These are phyloP conservation scores for Hemicrepidius hirtus DNA, from an alignment of 2,888 invertebrate species.

Conservation along the genomic window DNA sequence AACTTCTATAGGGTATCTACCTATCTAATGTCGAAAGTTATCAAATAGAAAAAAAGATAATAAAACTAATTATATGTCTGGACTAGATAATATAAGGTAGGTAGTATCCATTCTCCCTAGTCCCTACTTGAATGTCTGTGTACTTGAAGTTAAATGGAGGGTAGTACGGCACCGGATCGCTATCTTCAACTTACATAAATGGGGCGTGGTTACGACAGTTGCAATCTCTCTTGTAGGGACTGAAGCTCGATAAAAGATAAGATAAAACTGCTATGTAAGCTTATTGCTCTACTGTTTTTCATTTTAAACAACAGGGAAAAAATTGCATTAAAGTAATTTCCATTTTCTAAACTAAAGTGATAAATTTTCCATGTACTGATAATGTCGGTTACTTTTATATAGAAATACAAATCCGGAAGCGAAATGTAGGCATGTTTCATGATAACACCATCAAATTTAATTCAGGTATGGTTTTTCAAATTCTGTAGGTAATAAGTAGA, in stretches of 20 bases:
- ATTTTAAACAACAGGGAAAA: not conserved
- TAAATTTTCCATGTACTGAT: too few relatives aligned
- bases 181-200: constrained; percentile 53
- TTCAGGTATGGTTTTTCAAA: too few relatives aligned
- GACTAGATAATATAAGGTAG: too few relatives aligned
- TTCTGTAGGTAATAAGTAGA: too few relatives aligned
- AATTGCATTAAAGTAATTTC: too few relatives aligned
- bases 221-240: constrained; percentile 45
- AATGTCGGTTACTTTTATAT: too few relatives aligned
- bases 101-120: constrained; percentile 1
- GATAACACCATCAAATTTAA: too few relatives aligned
- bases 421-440: too few relatives aligned
- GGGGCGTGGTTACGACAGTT: constrained; percentile 53
- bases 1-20: too few relatives aligned
- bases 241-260: constrained; percentile 45
- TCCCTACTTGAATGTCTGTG: not conserved
- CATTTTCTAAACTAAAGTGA: too few relatives aligned
- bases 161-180: constrained; percentile 45
- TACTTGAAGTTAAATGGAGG: constrained; percentile 12
- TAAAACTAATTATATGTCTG: constrained; percentile 3
- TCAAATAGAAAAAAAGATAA: not conserved
- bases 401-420: too few relatives aligned
- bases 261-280: constrained; percentile 35
- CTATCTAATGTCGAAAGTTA: not conserved
- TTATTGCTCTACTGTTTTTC: not conserved